Evolutionary conservation across 2,113 vertebrate genomes (phyloP).

Genomic region (Rhea americana): DNA sequence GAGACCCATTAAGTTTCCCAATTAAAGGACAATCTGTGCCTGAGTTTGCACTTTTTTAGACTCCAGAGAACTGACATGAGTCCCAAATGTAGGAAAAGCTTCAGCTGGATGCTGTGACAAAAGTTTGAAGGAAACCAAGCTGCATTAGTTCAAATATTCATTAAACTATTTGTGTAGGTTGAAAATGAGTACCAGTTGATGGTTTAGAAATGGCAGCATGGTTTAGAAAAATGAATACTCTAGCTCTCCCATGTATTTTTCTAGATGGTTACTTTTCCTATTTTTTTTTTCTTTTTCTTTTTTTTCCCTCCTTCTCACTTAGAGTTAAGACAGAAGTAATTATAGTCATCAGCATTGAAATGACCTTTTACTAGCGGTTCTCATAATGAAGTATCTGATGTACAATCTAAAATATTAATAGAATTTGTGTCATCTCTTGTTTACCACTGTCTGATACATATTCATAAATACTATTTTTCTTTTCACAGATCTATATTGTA

Average conservation of each 20-base stretch:
- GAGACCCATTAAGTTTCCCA: neutral
- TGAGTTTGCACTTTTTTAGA: neutral
- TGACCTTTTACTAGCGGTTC: too few relatives aligned
- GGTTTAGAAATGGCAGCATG: neutral
- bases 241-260: neutral
- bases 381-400: neutral
- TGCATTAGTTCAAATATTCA: neutral
- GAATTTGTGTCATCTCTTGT: neutral
- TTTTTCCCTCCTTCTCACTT: neutral
- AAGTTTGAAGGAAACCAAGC: neutral
- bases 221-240: neutral
- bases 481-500: neutral
- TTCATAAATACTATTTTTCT: neutral
- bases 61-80: neutral
- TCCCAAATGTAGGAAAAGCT: neutral
- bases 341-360: neutral
- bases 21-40: neutral
- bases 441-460: neutral
- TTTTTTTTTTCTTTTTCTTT: too few relatives aligned
- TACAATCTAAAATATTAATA: neutral
- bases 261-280: neutral
- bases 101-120: neutral
- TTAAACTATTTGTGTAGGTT: neutral
- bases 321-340: neutral
- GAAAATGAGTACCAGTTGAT: neutral